Percentiles rank a stretch among this genome's conserved stretches.
Conservation (phyloP, 2,113 vertebrate species). For the Menura novaehollandiae region DNA sequence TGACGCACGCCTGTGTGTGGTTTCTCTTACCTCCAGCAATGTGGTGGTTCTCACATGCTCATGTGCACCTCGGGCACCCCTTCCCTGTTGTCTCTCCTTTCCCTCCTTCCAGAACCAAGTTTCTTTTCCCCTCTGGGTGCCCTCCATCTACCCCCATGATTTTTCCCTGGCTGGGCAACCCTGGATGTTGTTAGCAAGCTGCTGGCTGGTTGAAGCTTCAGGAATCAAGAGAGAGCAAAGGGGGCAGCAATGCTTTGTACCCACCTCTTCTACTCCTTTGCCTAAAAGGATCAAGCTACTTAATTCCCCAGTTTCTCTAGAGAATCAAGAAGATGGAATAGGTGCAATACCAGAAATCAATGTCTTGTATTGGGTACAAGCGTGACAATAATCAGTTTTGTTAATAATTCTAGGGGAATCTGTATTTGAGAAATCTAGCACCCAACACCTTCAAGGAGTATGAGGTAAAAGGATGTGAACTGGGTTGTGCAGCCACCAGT, state of each 20-base stretch:
- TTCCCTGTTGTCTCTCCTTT: not conserved
- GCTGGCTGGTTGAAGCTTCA: not conserved
- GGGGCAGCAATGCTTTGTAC: not conserved
- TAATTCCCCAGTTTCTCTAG: not conserved
- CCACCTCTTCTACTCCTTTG: not conserved
- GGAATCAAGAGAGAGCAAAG: not conserved
- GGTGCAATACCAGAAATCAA: not conserved
- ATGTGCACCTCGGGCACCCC: accelerated
- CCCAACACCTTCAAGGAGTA: not conserved
- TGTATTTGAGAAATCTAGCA: not conserved
- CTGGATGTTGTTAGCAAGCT: not conserved
- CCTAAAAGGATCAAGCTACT: not conserved
- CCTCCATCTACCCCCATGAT: not conserved
- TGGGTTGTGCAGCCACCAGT: not conserved
- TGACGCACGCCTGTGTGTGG: too few species aligned
- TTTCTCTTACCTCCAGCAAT: not conserved
- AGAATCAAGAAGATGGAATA: not conserved
- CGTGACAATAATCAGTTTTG: not conserved
- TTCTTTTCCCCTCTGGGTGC: not conserved
- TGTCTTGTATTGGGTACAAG: not conserved
- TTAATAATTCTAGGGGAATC: not conserved
- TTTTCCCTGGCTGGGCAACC: not conserved
- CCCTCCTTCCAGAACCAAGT: not conserved
- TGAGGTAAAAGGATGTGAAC: not conserved
- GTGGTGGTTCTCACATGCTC: not conserved